Evolutionary conservation across 1,140 invertebrate genomes (phyloP), one percentile per base, ranked within the genome.

Genomic region (Tribolium castaneum): DNA sequence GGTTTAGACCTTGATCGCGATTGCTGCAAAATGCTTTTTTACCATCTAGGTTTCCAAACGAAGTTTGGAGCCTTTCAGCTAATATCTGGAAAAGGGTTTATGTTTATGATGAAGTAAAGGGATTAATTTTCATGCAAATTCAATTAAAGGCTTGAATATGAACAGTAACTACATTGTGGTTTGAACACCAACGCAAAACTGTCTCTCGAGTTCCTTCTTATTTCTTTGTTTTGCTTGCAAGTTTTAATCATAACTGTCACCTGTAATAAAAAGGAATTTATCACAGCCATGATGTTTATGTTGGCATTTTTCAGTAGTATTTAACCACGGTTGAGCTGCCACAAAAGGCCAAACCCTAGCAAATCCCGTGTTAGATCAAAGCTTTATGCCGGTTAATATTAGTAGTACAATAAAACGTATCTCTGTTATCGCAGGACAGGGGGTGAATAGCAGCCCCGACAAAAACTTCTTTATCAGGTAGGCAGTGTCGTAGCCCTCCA

Each of bases 331-430:
- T 66, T 66, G 25, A 66, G 59, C 30, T 66, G 59, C 6, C 30
- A 66, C 30, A 66, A 66, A 66, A 66, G 59, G 59, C 59, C 30
- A 66, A 66, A 35, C 56, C 56, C 56, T 34, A 62, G 56, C 25
- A 62, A 62, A 62, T 62, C 59, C 59, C 30, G 25, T 66, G 59
- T 66, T 66, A 35, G 59, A 66, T 66, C 59, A 66, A 66, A 66
- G 59, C 59, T 66, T 66, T 66, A 66, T 66, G 59, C 12, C 54
- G 54, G 54, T 59, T 66, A 66, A 30, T 66, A 66, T 66, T 66
- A 66, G 59, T 66, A 66, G 59, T 66, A 66, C 59, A 66, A 66
- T 66, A 66, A 66, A 66, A 66, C 59, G 59, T 66, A 66, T 66
- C 59, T 66, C 59, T 66, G 25, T 66, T 66, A 66, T 66, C 59